Evolutionary conservation across 1,140 invertebrate species (phyloP).

Genomic region (Sesamia nonagrioides): DNA sequence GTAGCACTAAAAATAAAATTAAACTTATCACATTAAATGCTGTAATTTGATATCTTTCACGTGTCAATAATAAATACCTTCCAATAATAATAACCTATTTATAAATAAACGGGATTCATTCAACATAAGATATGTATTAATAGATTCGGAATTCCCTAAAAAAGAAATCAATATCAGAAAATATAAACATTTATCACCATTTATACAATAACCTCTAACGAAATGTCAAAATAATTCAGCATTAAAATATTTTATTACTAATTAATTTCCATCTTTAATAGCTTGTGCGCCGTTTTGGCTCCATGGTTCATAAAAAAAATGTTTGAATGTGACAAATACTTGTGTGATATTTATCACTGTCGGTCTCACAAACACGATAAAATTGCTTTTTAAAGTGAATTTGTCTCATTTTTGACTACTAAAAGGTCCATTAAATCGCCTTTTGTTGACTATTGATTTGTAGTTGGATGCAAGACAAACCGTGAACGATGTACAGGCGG

Average conservation of each 20-base stretch:
- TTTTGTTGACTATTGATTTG: slow-evolving; percentile 66
- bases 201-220: slow-evolving; percentile 15
- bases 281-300: background rate
- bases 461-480: slow-evolving; percentile 55
- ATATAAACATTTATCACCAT: slow-evolving; percentile 23
- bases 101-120: background rate
- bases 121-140: background rate
- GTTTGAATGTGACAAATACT: slow-evolving; percentile 19
- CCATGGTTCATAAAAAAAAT: slow-evolving; percentile 41
- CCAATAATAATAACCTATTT: too few relatives aligned
- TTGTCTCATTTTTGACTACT: slow-evolving; percentile 80
- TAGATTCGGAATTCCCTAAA: background rate
- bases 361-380: slow-evolving; percentile 48
- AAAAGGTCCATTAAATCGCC: slow-evolving; percentile 73
- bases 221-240: slow-evolving; percentile 22
- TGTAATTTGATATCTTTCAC: too few relatives aligned
- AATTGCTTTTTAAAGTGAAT: slow-evolving; percentile 78
- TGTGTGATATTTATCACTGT: slow-evolving; percentile 44
- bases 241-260: slow-evolving; percentile 28
- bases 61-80: too few relatives aligned
- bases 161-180: slow-evolving; percentile 27
- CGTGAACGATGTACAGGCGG: slow-evolving; percentile 51
- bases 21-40: too few relatives aligned
- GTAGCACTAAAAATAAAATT: too few relatives aligned
- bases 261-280: slow-evolving; percentile 29